Conservation (phyloP, 2,113 vertebrate genomes). For the Polypterus bichir region DNA sequence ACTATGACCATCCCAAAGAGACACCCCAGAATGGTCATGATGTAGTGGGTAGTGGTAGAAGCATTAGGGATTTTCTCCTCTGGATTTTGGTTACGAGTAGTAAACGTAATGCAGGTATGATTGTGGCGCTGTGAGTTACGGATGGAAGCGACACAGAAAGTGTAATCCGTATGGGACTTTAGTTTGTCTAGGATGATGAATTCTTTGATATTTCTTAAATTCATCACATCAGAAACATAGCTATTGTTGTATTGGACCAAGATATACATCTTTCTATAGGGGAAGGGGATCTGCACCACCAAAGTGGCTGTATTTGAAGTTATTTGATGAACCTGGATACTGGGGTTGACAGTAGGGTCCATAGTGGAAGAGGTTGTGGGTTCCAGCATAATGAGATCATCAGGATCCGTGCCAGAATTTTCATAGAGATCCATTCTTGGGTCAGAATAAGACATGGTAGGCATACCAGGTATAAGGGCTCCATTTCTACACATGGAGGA, state of each 20-base stretch:
- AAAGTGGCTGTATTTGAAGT: constrained; percentile 68
- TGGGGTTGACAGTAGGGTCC: constrained; percentile 60
- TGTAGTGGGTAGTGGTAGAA: constrained; percentile 92
- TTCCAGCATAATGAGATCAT: constrained; percentile 62
- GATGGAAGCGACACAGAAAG: constrained; percentile 81
- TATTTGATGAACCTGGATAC: constrained; percentile 75
- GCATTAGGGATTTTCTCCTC: constrained; percentile 60
- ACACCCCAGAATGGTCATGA: constrained; percentile 95
- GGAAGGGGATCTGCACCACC: constrained; percentile 79
- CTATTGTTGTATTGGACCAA: constrained; percentile 85
- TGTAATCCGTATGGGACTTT: constrained; percentile 82
- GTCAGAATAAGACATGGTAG: constrained; percentile 63
- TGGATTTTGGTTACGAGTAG: constrained; percentile 60
- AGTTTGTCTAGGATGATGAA: constrained; percentile 66
- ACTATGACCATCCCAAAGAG: constrained; percentile 96
- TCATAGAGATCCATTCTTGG: constrained; percentile 59
- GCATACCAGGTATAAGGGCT: constrained; percentile 60
- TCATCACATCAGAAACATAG: constrained; percentile 68
- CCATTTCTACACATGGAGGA: constrained; percentile 78
- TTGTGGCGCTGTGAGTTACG: constrained; percentile 86
- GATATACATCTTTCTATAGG: constrained; percentile 92
- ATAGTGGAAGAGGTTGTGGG: constrained; percentile 68
- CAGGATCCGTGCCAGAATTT: constrained; percentile 68
- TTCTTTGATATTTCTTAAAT: constrained; percentile 79
- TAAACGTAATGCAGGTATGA: constrained; percentile 84